A percentile compares a stretch with the other conserved stretches of the same genome.
Conservation (phyloP, 2,888 invertebrate genomes). For the Hyles lineata region DNA sequence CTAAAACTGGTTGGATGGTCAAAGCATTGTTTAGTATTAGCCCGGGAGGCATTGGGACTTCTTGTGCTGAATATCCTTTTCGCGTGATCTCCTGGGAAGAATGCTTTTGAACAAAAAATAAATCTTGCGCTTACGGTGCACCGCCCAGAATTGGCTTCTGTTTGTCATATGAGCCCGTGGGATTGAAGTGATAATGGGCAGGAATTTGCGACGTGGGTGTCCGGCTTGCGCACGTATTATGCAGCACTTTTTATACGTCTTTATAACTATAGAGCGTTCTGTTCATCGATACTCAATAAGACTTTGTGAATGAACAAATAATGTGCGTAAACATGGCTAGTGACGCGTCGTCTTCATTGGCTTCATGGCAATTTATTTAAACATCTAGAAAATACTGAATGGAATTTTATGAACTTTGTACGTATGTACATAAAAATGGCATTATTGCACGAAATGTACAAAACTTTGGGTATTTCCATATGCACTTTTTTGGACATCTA, state of each 20-base stretch:
- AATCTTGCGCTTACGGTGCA: slow-evolving; percentile 55
- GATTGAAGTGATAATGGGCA: slow-evolving; percentile 70
- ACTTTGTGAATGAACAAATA: slow-evolving; percentile 72
- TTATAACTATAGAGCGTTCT: slow-evolving; percentile 56
- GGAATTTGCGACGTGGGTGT: slow-evolving; percentile 80
- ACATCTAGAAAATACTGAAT: not conserved
- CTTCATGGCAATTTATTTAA: slow-evolving; percentile 37
- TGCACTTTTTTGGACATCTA: too few relatives aligned
- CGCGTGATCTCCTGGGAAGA: slow-evolving; percentile 66
- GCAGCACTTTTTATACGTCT: slow-evolving; percentile 69
- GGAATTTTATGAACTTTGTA: not conserved
- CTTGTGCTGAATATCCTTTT: slow-evolving; percentile 48
- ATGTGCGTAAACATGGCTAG: slow-evolving; percentile 63
- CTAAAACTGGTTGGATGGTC: slow-evolving; percentile 18
- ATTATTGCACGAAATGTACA: too few relatives aligned
- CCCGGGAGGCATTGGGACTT: slow-evolving; percentile 17
- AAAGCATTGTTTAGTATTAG: slow-evolving; percentile 34
- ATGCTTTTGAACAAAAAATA: slow-evolving; percentile 61
- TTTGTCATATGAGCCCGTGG: slow-evolving; percentile 78
- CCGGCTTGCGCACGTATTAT: slow-evolving; percentile 69
- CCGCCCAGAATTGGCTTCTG: slow-evolving; percentile 75
- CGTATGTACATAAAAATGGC: too few relatives aligned
- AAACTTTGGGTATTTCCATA: too few relatives aligned
- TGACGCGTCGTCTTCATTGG: slow-evolving; percentile 54
- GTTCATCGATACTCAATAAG: slow-evolving; percentile 68